Evolutionary conservation across 2,888 invertebrate genomes (phyloP), one percentile per base, ranked within the genome.

Genomic region (Cephus spinipes): DNA sequence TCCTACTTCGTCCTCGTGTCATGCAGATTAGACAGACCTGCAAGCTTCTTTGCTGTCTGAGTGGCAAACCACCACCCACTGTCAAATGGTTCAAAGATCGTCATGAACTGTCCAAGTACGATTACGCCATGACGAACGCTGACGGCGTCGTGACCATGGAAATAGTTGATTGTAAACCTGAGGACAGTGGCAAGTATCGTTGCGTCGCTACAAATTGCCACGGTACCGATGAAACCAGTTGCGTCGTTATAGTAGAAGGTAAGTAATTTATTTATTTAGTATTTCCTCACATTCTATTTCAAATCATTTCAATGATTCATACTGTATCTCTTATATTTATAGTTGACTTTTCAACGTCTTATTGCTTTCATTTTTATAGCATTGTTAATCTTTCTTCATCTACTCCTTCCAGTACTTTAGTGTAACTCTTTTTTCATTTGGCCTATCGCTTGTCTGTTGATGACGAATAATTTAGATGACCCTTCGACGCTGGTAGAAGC

Each of bases 81-180:
- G 98, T 99, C 82, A 96, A 96, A 92, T 96, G 96, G 96, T 96
- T 92, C 94, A 99, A 99, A 92, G 98, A 99, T 90, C 96, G 96
- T 83, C 95, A 95, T 74, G 99, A 99, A 92, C 93, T 99, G 36
- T 96, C 95, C 79, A 97, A 96, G 91, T 96, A 96, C 90, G 97
- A 98, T 87, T 98, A 97, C 92, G 94, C 97, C 77, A 97, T 98
- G 95, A 94, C 96, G 6, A 95, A 96, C 90, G 95, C 98, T 4
- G 98, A 98, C 92, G 99, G 99, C 86, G 98, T 99, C 73, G 97
- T 98, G 77, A 98, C 98, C 0, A 95, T 99, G 93, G 99, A 99
- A 93, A 98, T 99, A 86, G 94, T 97, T 83, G 97, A 98, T 92
- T 98, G 98, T 91, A 95, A 96, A 87, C 96, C 98, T 0, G 96